Evolutionary conservation across 1,140 invertebrate genomes (phyloP).

Genomic region (Manduca sexta): DNA sequence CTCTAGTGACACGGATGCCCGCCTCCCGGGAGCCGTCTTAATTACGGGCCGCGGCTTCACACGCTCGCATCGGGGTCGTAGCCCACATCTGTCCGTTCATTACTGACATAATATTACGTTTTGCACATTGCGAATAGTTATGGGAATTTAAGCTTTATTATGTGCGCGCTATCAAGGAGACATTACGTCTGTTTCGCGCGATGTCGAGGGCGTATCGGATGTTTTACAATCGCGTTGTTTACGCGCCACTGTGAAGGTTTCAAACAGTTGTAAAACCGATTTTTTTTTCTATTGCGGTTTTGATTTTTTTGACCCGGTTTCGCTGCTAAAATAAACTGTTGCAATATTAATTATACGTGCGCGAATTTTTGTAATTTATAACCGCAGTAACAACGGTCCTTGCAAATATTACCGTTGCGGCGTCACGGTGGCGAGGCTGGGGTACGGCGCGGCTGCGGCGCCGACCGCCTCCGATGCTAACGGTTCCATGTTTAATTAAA

Average conservation of each 20-base stretch:
- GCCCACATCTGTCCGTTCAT: conserved; percentile 39
- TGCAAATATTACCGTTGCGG: not conserved
- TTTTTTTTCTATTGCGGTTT: conserved; percentile 33
- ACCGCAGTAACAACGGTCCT: conserved; percentile 3
- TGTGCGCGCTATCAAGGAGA: conserved; percentile 6
- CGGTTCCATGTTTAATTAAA: too few species aligned
- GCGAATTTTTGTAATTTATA: conserved; percentile 17
- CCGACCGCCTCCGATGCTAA: too few species aligned
- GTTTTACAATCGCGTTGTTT: conserved; percentile 12
- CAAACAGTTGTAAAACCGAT: conserved; percentile 15
- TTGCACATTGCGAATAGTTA: conserved; percentile 17
- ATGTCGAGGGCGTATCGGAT: conserved; percentile 1
- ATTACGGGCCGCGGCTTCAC: conserved; percentile 35
- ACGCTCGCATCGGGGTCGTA: conserved; percentile 31
- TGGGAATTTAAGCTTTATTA: conserved; percentile 28
- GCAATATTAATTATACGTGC: conserved; percentile 29
- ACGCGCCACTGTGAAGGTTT: conserved; percentile 36
- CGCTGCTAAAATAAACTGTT: conserved; percentile 39
- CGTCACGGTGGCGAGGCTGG: not conserved
- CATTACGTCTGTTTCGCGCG: conserved; percentile 5
- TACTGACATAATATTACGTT: conserved; percentile 15
- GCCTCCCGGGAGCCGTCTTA: conserved; percentile 38
- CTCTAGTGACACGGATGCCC: conserved; percentile 35
- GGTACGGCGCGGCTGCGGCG: too few species aligned
- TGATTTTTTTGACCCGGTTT: conserved; percentile 51